Base-by-base conservation (phyloP, 2,113 vertebrate species). In the Nothocercus julius region DNA sequence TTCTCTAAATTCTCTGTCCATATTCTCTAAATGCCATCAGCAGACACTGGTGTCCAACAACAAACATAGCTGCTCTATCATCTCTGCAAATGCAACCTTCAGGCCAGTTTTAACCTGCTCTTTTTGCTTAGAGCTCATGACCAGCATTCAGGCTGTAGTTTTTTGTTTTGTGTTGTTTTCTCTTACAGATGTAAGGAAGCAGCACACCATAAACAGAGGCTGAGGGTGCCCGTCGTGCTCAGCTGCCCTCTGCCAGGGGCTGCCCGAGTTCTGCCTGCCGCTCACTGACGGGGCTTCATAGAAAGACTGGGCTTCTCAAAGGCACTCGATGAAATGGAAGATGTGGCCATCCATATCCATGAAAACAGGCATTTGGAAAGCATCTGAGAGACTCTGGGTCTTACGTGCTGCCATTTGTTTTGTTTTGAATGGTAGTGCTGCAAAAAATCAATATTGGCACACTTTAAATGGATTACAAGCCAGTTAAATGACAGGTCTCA, bases 381-480 rank as follows among this genome's bases (percentile, higher is more conserved):
- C 30, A 64, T n/a, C 68, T 51, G 69, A 68, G 61, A 0, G 0
- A 11, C 49, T 47, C 80, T 30, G 34, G 61, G 59, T 42, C 32
- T 42, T 78, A 49, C 1, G 0, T 81, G 72, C 69, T 93, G 73
- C 73, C 74, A 27, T 64, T 72, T 1, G 0, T 53, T 69, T 89
- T 4, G 3, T 73, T 93, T 75, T 79, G 83, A 91, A 34, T 40
- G 47, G 90, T 53, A 73, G 80, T 53, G 19, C 69, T 66, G 88
- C 40, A 42, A 90, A 70, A 96, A 95, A 96, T 95, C 95, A 85
- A 90, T 92, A 66, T 66, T 66, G 49, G 73, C 53, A 62, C 62
- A 85, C 96, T 82, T 90, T 40, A 92, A 95, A 89, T 79, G 93
- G 90, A 87, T 96, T 95, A 85, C 4, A 2, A 94, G 63, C 73